Evolutionary conservation across 2,797 vertebrate species (phyloP).

Genomic region (Dicrostonyx torquatus): DNA sequence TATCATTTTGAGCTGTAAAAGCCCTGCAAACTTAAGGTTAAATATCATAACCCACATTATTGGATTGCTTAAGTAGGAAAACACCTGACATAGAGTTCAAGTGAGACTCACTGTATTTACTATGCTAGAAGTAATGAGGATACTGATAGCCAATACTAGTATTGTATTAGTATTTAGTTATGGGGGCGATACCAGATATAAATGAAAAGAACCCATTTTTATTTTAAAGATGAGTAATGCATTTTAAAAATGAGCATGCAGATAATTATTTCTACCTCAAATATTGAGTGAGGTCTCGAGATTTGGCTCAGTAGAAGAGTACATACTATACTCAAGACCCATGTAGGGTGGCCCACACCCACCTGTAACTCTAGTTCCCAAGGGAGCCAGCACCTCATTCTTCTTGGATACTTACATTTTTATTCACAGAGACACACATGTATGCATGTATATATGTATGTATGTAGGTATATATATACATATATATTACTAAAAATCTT

Average conservation of each 20-base stretch:
- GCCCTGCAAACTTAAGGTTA: not conserved
- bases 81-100: not conserved
- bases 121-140: not conserved
- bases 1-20: conserved; percentile 26
- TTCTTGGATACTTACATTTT: not conserved
- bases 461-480: too few species aligned
- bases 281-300: not conserved
- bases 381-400: not conserved
- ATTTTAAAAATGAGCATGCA: conserved; percentile 34
- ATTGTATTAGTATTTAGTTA: not conserved
- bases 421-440: not conserved
- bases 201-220: not conserved
- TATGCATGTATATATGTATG: not conserved
- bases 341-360: not conserved
- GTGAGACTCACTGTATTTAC: not conserved
- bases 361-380: not conserved
- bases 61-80: not conserved
- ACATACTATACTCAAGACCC: not conserved
- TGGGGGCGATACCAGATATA: not conserved
- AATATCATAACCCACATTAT: not conserved
- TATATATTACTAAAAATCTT: not conserved
- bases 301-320: not conserved
- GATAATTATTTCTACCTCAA: not conserved
- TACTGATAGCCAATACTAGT: not conserved
- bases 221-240: conserved; percentile 35